These are phyloP conservation scores for Pipra filicauda DNA, from an alignment of 2,113 vertebrate species.

Conservation along the genomic window DNA sequence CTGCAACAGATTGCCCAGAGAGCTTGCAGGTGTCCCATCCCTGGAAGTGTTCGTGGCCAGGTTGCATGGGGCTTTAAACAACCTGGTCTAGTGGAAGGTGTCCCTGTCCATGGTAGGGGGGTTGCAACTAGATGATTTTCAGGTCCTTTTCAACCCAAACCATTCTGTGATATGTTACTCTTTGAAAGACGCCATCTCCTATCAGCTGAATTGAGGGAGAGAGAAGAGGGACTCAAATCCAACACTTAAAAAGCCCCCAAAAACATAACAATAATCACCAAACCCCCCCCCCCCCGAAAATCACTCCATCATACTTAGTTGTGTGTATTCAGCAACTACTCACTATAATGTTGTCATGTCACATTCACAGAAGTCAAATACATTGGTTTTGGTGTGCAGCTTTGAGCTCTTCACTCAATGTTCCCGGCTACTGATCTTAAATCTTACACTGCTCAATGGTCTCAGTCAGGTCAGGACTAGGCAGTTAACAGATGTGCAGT, in stretches of 20 bases:
- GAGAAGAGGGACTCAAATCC: not conserved
- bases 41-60: fast-evolving
- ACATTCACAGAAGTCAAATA: not conserved
- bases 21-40: not conserved
- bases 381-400: not conserved
- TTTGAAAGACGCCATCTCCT: not conserved
- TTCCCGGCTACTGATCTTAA: not conserved
- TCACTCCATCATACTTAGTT: not conserved
- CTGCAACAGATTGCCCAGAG: not conserved
- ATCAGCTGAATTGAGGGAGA: not conserved
- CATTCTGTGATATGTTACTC: not conserved
- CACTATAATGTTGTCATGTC: not conserved
- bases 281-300: not conserved
- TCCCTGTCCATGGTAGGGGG: not conserved
- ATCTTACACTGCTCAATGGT: not conserved
- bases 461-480: not conserved
- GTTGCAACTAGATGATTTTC: not conserved
- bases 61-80: not conserved
- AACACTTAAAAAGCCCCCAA: not conserved
- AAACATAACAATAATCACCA: not conserved
- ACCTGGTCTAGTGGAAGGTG: no score
- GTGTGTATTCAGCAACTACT: not conserved
- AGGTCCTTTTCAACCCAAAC: not conserved
- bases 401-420: not conserved
- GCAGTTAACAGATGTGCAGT: not conserved